phyloP scores from a whole-genome alignment of 2,888 invertebrate genomes.

The Cataglyphis cursor region DNA sequence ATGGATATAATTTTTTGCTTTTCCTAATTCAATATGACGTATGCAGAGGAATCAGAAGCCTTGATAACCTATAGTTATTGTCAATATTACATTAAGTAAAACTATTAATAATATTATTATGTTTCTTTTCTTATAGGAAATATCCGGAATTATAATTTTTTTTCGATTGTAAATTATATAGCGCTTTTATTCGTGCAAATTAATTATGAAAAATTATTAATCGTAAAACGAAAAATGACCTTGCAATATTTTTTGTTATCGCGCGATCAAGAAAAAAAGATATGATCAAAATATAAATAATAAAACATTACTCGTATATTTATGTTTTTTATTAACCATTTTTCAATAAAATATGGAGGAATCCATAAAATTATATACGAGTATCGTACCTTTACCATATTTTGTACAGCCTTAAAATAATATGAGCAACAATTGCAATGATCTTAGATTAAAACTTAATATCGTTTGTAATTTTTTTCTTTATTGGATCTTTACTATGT shows the following conservation, averaged over 20 bases:
- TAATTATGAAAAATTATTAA: constrained; percentile 52
- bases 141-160: constrained; percentile 50
- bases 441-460: too few relatives aligned
- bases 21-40: background rate
- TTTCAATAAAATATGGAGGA: background rate
- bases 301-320: constrained; percentile 1
- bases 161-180: constrained; percentile 63
- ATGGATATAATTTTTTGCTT: background rate
- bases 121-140: constrained; percentile 63
- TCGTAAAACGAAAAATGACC: constrained; percentile 18
- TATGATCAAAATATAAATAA: constrained; percentile 69
- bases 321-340: constrained; percentile 3
- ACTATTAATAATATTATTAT: constrained; percentile 71
- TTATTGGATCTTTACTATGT: too few relatives aligned
- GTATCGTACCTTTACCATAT: background rate
- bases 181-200: constrained; percentile 49
- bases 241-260: constrained; percentile 75
- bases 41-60: background rate
- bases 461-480: too few relatives aligned
- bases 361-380: background rate
- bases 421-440: background rate
- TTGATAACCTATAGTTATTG: constrained; percentile 51
- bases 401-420: background rate
- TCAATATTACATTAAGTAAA: constrained; percentile 60
- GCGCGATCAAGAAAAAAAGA: constrained; percentile 63